A percentile compares a stretch with the other conserved stretches of the same genome.
phyloP scores from a whole-genome alignment of 1,140 invertebrate species.

The Papilio helenus region DNA sequence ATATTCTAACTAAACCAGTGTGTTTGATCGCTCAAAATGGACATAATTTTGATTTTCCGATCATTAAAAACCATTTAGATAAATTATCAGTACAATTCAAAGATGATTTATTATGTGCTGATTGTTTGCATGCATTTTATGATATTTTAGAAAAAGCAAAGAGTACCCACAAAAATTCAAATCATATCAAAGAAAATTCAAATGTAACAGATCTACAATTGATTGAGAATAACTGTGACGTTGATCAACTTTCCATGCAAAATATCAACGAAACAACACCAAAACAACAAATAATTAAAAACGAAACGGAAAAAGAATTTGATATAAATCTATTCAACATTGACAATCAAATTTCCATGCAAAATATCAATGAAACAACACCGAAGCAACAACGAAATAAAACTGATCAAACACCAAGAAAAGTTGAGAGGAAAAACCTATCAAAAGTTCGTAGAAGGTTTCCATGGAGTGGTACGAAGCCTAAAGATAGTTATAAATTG shows the following conservation, averaged over 20 bases:
- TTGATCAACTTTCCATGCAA: not conserved
- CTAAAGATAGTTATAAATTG: conserved; percentile 80
- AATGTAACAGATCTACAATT: not conserved
- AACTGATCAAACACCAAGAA: conserved; percentile 35
- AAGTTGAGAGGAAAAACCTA: conserved; percentile 29
- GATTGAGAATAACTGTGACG: not conserved
- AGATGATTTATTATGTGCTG: conserved; percentile 83
- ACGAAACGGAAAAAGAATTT: conserved; percentile 35
- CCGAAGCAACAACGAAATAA: conserved; percentile 46
- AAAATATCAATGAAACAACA: conserved; percentile 62
- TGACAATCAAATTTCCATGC: conserved; percentile 44
- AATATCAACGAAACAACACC: conserved; percentile 4
- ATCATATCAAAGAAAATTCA: not conserved
- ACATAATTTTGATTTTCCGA: conserved; percentile 87
- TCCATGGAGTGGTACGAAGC: conserved; percentile 53
- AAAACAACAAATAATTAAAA: conserved; percentile 12
- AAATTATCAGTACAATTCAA: conserved; percentile 72
- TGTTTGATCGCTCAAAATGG: conserved; percentile 93
- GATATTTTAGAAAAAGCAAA: conserved; percentile 56
- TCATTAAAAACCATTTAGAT: conserved; percentile 68
- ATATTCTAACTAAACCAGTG: conserved; percentile 85
- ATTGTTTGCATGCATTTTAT: conserved; percentile 81
- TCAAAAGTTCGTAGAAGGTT: conserved; percentile 49
- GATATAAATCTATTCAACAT: conserved; percentile 42
- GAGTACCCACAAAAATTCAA: conserved; percentile 2